Evolutionary conservation across 2,797 vertebrate species (phyloP).

Genomic region (Psittacula derbiana): DNA sequence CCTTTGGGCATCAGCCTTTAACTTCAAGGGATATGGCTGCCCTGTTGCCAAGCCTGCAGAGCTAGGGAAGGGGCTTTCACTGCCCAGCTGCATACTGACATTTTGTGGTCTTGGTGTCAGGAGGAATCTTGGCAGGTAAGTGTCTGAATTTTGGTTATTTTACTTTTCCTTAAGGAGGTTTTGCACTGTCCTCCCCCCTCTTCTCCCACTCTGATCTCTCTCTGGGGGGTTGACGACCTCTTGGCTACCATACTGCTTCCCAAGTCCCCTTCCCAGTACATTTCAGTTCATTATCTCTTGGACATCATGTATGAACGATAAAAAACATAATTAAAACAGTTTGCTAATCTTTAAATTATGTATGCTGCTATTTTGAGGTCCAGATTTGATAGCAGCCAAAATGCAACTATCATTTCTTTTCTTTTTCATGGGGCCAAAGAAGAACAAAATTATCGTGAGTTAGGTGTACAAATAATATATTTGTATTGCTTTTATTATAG

Average conservation of each 20-base stretch:
- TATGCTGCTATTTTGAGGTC: background rate
- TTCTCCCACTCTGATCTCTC: background rate
- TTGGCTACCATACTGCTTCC: background rate
- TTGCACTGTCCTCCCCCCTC: background rate
- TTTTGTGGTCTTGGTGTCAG: background rate
- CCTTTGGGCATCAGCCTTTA: background rate
- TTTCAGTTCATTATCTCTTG: background rate
- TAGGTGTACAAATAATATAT: background rate
- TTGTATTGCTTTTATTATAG: background rate
- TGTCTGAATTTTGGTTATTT: background rate
- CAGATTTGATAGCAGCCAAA: background rate
- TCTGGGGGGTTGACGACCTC: rapidly evolving
- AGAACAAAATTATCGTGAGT: background rate
- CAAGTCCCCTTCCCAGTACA: background rate
- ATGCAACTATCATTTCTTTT: background rate
- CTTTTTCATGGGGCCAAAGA: background rate
- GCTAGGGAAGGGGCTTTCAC: background rate
- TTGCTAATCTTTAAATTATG: background rate
- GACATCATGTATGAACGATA: background rate
- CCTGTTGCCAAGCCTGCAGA: background rate
- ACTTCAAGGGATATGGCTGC: background rate
- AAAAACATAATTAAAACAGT: background rate
- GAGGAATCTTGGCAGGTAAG: background rate
- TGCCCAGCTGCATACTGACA: rapidly evolving
- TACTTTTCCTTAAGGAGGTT: background rate